Evolutionary conservation across 2,113 vertebrate genomes (phyloP).

Genomic region (Siniperca knerii): DNA sequence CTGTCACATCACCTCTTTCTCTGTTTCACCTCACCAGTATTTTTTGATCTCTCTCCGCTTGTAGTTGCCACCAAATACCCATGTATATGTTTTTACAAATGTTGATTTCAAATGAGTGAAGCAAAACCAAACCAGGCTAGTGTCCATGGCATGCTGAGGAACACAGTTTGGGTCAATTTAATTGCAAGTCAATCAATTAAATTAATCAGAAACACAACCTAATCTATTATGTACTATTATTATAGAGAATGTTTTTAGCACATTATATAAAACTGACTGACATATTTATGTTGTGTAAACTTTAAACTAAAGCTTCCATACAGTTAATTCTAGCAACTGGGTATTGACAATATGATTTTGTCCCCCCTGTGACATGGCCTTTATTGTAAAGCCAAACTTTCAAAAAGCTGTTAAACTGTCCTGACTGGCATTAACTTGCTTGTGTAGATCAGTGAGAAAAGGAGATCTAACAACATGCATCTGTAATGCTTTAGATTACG

Average conservation of each 20-base stretch:
- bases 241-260: background rate
- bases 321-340: background rate
- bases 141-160: background rate
- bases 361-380: background rate
- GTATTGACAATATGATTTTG: background rate
- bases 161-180: background rate
- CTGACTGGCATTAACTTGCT: background rate
- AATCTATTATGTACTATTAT: background rate
- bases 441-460: background rate
- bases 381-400: background rate
- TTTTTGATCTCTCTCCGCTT: conserved; percentile 19
- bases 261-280: background rate
- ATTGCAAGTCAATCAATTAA: background rate
- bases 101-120: conserved; percentile 31
- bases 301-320: background rate
- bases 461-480: background rate
- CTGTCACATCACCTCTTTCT: conserved; percentile 14
- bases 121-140: conserved; percentile 5
- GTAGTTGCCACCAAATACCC: conserved; percentile 21
- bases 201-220: background rate
- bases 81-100: conserved; percentile 33
- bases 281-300: background rate
- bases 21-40: conserved; percentile 22
- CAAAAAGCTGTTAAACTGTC: background rate
- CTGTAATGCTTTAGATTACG: background rate